phyloP scores from a whole-genome alignment of 2,113 vertebrate species.

The Canis aureus region DNA sequence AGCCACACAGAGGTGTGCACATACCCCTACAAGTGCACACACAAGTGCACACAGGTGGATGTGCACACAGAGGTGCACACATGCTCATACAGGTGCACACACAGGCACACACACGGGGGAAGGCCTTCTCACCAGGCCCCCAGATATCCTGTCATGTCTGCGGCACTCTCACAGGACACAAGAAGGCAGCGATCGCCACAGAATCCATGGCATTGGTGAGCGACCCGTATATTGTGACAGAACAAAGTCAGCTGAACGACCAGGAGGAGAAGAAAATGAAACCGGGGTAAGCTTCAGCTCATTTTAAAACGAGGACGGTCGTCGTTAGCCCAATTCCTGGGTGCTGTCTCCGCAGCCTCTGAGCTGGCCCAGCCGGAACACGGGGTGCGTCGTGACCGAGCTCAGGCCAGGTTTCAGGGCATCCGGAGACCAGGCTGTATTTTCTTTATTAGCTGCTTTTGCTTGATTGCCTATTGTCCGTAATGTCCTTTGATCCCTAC shows the following conservation, averaged over 20 bases:
- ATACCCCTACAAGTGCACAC: no score
- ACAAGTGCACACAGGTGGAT: no score
- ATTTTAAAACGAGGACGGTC: neutral
- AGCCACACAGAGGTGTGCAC: neutral
- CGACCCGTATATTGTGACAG: neutral
- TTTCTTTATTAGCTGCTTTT: neutral
- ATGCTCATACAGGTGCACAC: neutral
- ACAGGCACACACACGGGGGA: neutral
- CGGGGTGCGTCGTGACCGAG: rapidly evolving
- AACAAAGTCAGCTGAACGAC: neutral
- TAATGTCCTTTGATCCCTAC: neutral
- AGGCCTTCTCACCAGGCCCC: neutral
- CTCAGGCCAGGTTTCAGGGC: no score
- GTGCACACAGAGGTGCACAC: no score
- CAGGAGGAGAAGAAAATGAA: neutral
- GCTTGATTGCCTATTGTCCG: neutral
- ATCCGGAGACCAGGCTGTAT: neutral
- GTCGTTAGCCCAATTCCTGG: rapidly evolving
- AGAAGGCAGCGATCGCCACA: neutral
- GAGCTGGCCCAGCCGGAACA: rapidly evolving
- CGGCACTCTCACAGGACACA: rapidly evolving
- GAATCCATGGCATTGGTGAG: neutral
- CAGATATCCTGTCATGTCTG: rapidly evolving
- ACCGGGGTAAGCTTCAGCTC: neutral
- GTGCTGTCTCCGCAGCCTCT: neutral